phyloP scores from a whole-genome alignment of 2,888 invertebrate genomes.

The Cerceris ruficornis region DNA sequence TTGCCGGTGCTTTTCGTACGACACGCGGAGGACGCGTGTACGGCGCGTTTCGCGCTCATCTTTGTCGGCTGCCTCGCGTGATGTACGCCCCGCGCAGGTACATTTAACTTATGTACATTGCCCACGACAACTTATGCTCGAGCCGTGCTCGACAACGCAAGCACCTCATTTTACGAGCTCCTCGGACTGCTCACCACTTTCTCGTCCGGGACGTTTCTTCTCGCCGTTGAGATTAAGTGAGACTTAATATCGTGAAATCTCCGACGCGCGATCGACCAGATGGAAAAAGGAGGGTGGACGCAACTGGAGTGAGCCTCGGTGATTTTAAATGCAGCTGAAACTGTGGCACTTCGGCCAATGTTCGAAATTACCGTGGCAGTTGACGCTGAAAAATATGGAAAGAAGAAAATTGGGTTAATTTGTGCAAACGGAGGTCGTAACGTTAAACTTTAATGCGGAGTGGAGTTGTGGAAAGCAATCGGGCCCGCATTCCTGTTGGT shows the following conservation, averaged over 20 bases:
- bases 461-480: too few species aligned
- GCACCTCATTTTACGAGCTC: conserved; percentile 47
- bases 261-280: not conserved
- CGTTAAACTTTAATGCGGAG: too few species aligned
- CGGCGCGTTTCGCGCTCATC: conserved; percentile 19
- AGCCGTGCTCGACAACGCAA: conserved; percentile 44
- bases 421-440: too few species aligned
- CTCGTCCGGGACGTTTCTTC: conserved; percentile 31
- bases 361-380: too few species aligned
- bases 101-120: conserved; percentile 50
- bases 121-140: conserved; percentile 40
- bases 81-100: conserved; percentile 42
- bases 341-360: too few species aligned
- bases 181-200: conserved; percentile 38
- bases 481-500: too few species aligned
- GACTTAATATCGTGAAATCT: conserved; percentile 40
- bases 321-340: too few species aligned
- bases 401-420: too few species aligned
- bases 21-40: conserved; percentile 17
- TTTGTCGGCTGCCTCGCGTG: conserved; percentile 44
- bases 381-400: too few species aligned
- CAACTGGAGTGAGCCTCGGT: too few species aligned
- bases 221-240: conserved; percentile 28
- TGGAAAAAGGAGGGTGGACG: not conserved
- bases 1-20: conserved; percentile 49